Conservation (phyloP, 2,113 vertebrate genomes). For the Paradisaea rubra region DNA sequence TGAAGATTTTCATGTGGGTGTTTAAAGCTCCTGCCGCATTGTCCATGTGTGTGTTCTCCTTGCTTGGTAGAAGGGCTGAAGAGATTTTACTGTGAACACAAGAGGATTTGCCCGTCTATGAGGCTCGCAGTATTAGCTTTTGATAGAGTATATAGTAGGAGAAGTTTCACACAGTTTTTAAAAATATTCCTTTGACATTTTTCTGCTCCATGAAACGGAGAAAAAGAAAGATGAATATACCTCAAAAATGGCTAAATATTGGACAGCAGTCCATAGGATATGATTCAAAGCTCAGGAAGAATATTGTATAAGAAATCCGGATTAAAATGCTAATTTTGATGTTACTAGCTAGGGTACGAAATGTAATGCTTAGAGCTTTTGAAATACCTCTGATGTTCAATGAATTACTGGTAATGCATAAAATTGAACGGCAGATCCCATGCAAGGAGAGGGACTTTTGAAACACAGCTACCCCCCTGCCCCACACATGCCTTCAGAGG, state of each 20-base stretch:
- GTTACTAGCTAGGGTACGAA: rapidly evolving
- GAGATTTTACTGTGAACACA: background rate
- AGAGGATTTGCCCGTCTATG: background rate
- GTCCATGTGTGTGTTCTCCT: background rate
- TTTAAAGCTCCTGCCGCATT: background rate
- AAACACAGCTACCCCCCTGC: background rate
- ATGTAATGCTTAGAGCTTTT: background rate
- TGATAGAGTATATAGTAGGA: background rate
- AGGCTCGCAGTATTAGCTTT: background rate
- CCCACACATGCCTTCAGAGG: background rate
- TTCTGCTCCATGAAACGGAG: background rate
- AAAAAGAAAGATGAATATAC: background rate
- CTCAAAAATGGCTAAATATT: background rate
- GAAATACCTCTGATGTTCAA: background rate
- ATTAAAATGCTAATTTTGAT: background rate
- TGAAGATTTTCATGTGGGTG: background rate
- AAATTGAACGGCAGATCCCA: background rate
- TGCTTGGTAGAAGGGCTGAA: background rate
- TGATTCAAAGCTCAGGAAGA: background rate
- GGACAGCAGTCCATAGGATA: background rate
- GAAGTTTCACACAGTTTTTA: background rate
- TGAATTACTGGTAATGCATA: background rate
- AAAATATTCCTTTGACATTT: background rate
- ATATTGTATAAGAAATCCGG: background rate
- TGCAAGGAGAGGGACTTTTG: background rate